Percentiles rank a stretch among this genome's conserved stretches.
Conservation (phyloP, 2,888 invertebrate species). For the Eilema caniola region DNA sequence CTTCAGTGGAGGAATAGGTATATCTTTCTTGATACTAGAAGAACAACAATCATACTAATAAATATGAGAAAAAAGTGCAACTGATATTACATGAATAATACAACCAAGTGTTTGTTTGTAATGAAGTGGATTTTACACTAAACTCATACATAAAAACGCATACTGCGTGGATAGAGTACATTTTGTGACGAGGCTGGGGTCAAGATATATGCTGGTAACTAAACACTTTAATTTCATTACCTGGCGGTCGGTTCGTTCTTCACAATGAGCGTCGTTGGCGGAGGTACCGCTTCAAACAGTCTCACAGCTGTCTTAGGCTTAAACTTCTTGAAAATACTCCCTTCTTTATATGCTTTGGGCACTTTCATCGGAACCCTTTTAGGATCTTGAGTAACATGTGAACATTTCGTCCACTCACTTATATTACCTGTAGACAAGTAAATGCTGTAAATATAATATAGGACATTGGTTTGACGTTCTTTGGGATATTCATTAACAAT, state of each 20-base stretch:
- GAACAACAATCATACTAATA: not conserved
- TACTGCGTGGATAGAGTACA: too few relatives aligned
- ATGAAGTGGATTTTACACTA: too few relatives aligned
- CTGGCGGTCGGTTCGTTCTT: constrained; percentile 77
- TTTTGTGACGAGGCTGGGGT: too few relatives aligned
- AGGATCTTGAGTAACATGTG: constrained; percentile 90
- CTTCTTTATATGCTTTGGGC: constrained; percentile 87
- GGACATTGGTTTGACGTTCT: too few relatives aligned
- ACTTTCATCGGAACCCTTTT: constrained; percentile 90
- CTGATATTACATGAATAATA: not conserved
- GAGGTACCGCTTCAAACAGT: constrained; percentile 80
- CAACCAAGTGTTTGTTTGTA: too few relatives aligned
- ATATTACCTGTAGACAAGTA: constrained; percentile 82
- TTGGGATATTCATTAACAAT: too few relatives aligned
- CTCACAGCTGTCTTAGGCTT: constrained; percentile 88
- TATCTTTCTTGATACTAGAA: constrained; percentile 88
- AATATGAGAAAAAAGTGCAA: not conserved
- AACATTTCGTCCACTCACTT: constrained; percentile 97
- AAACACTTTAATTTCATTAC: constrained; percentile 51
- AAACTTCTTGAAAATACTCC: constrained; percentile 87
- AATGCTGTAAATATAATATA: not conserved
- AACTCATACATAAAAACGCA: too few relatives aligned
- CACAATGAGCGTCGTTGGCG: constrained; percentile 62
- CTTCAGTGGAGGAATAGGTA: constrained; percentile 90
- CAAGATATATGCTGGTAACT: not conserved